A percentile compares a stretch with the other conserved stretches of the same genome.
These are phyloP conservation scores for Drusus annulatus DNA, from an alignment of 1,140 invertebrate species.

Conservation along the genomic window DNA sequence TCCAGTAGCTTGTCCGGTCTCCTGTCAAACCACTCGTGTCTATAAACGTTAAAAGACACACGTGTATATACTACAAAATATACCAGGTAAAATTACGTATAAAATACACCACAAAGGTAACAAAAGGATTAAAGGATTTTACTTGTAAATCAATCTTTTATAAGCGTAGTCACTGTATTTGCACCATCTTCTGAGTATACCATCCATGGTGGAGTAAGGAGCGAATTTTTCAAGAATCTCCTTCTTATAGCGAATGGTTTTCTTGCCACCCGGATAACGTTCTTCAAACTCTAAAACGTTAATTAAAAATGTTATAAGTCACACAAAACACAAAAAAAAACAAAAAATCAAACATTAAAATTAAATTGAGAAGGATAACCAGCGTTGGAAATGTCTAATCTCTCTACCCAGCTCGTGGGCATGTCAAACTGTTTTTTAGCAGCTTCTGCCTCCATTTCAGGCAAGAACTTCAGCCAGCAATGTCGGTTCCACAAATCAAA, in stretches of 20 bases:
- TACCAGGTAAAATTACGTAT: too few relatives aligned
- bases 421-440: constrained; percentile 85
- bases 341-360: neutral
- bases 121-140: neutral
- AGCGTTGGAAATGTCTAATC: constrained; percentile 77
- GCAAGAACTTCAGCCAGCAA: constrained; percentile 81
- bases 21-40: constrained; percentile 81
- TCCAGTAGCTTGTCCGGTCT: constrained; percentile 78
- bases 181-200: constrained; percentile 79
- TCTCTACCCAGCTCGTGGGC: constrained; percentile 84
- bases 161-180: constrained; percentile 81
- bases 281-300: constrained; percentile 78
- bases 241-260: constrained; percentile 82
- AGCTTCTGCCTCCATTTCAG: constrained; percentile 75
- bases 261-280: constrained; percentile 82
- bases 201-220: constrained; percentile 81
- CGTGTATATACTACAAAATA: too few relatives aligned
- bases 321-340: neutral
- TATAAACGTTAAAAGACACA: constrained; percentile 35
- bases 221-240: constrained; percentile 83
- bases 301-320: neutral
- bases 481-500: constrained; percentile 73
- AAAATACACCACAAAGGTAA: too few relatives aligned
- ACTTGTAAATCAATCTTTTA: constrained; percentile 59
- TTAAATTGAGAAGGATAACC: constrained; percentile 67